Percentiles rank a stretch among this genome's conserved stretches.
Evolutionary conservation across 2,797 vertebrate species (phyloP).

Genomic region (Gymnocypris eckloni): DNA sequence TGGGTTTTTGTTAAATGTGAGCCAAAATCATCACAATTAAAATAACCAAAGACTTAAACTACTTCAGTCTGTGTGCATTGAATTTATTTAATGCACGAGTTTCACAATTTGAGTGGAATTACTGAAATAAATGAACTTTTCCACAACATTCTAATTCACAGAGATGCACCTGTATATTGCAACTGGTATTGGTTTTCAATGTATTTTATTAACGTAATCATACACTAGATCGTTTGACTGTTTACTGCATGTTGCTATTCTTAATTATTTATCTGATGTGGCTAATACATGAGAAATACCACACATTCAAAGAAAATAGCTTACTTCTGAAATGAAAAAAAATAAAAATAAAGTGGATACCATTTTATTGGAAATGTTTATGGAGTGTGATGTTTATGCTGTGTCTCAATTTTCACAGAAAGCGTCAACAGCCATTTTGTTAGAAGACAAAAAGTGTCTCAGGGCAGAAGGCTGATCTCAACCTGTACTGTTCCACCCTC

Average conservation of each 20-base stretch:
- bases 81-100: too few species aligned
- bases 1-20: too few species aligned
- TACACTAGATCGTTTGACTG: not conserved
- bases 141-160: too few species aligned
- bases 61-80: too few species aligned
- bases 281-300: not conserved
- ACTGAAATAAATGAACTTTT: too few species aligned
- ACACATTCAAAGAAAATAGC: not conserved
- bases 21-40: too few species aligned
- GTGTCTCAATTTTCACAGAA: slow-evolving; percentile 74
- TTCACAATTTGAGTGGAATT: too few species aligned
- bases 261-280: not conserved
- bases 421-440: slow-evolving; percentile 77
- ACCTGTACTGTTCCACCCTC: slow-evolving; percentile 23
- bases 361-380: slow-evolving; percentile 74
- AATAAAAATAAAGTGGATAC: slow-evolving; percentile 31
- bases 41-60: too few species aligned
- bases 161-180: not conserved
- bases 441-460: slow-evolving; percentile 72
- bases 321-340: not conserved
- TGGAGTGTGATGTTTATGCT: slow-evolving; percentile 74
- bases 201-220: not conserved
- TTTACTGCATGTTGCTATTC: not conserved
- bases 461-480: slow-evolving; percentile 61
- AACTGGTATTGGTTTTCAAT: not conserved